Base-by-base conservation (phyloP, 2,113 vertebrate species). In the Camarhynchus parvulus region DNA sequence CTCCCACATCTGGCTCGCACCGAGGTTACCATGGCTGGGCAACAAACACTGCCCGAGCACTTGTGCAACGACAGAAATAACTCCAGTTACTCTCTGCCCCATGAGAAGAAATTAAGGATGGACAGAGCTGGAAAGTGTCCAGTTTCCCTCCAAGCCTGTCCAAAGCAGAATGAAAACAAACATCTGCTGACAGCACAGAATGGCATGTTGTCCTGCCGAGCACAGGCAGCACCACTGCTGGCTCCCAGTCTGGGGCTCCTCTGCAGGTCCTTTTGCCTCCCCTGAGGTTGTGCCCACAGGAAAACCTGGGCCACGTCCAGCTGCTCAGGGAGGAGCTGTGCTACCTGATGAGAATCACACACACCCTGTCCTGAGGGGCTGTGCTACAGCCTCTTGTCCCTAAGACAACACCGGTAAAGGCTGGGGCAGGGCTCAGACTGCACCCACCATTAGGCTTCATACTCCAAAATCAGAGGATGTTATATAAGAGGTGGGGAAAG, bases 41-140 rank as follows among this genome's bases (percentile, higher is more conserved):
- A 96, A 88, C 91, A 95, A 95, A 97, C 95, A 95, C 37, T 3
- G 4, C 62, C 82, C 11, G 14, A 92, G 41, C 1, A 13, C 96
- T 95, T 94, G 91, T 96, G 97, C 87, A 91, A 92, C 2, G 14
- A 95, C 86, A 79, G 90, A 96, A 97, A 94, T 96, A 97, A 95
- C 90, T 95, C 13, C 5, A 77, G 87, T 64, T 92, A 83, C 58
- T 94, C 89, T 72, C 80, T 72, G n/a, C 44, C 74, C 64, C 0
- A 81, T 1, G 15, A 92, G 95, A 94, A 93, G 86, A 94, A 94
- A 84, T 87, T 63, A 73, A 87, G 46, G 89, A 95, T 89, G 94
- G 92, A 86, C 86, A 78, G 77, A 53, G 50, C 68, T 92, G 89
- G 94, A 95, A 72, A 93, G 92, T 0, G 0, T 50, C 69, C 95